These are phyloP conservation scores for Sphinx pinastri DNA, from an alignment of 2,888 invertebrate genomes.

Conservation along the genomic window DNA sequence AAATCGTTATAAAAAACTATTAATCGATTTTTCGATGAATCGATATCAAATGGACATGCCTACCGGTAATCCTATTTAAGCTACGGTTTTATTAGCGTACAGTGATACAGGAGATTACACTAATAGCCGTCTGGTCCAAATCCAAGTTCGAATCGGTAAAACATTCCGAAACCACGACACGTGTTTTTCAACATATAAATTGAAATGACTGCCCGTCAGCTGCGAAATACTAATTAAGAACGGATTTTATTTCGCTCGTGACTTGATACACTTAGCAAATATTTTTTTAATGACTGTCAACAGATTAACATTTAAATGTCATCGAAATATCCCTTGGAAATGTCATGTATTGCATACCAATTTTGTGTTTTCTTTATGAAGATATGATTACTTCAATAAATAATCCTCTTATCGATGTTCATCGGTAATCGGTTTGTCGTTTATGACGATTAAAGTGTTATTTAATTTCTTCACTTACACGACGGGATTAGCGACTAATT, in stretches of 20 bases:
- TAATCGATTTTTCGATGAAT: too few relatives aligned
- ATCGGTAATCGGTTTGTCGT: neutral
- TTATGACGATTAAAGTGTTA: neutral
- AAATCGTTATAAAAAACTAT: too few relatives aligned
- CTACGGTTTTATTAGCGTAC: constrained; percentile 59
- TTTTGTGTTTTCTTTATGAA: constrained; percentile 9
- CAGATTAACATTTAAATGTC: constrained; percentile 61
- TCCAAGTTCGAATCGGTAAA: neutral
- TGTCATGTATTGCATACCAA: constrained; percentile 32
- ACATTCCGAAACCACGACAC: neutral
- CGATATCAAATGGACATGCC: constrained; percentile 32
- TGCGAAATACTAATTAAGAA: constrained; percentile 18
- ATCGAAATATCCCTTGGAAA: constrained; percentile 42
- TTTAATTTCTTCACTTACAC: neutral
- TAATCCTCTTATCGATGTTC: neutral
- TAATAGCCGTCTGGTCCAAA: constrained; percentile 36
- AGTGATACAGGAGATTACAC: constrained; percentile 65
- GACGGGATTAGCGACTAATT: neutral
- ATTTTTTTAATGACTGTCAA: constrained; percentile 39
- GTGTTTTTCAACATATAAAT: neutral
- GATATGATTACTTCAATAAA: neutral
- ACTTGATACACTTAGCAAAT: constrained; percentile 43
- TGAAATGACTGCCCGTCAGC: constrained; percentile 6
- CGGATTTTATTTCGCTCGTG: constrained; percentile 35
- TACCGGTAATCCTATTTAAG: constrained; percentile 50